Evolutionary conservation across 2,888 invertebrate species (phyloP).

Genomic region (Caenorhabditis uteleia): DNA sequence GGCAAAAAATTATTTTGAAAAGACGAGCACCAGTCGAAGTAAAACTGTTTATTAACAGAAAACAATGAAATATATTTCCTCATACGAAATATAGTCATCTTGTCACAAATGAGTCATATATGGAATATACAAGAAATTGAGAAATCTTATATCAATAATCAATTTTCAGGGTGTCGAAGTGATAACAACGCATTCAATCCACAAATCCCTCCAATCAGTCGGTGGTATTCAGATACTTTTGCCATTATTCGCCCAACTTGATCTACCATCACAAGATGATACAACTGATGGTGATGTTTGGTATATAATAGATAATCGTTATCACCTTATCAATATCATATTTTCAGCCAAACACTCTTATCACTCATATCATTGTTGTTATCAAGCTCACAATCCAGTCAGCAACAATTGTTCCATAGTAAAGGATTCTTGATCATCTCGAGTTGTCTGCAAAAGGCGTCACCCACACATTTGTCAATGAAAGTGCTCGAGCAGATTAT

Average conservation of each 20-base stretch:
- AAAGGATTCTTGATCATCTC: conserved; percentile 97
- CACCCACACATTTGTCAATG: conserved; percentile 58
- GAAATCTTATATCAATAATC: background rate
- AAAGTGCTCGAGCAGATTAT: conserved; percentile 63
- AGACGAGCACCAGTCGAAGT: too few species aligned
- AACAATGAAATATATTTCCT: too few species aligned
- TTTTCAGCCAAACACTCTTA: conserved; percentile 86
- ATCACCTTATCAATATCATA: background rate
- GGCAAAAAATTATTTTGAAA: too few species aligned
- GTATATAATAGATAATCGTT: too few species aligned
- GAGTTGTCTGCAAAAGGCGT: conserved; percentile 71
- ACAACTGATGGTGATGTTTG: conserved; percentile 71
- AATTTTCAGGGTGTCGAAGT: conserved; percentile 93
- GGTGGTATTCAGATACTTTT: conserved; percentile 92
- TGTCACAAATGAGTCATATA: too few species aligned
- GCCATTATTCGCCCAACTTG: conserved; percentile 95
- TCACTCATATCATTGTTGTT: conserved; percentile 96
- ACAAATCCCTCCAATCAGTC: conserved; percentile 96
- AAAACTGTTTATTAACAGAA: too few species aligned
- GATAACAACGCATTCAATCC: conserved; percentile 97
- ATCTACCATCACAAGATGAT: conserved; percentile 76
- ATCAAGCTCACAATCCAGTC: conserved; percentile 93
- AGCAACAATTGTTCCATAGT: conserved; percentile 98
- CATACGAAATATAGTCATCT: too few species aligned
- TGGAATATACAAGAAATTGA: too few species aligned